These are phyloP conservation scores for Coreius guichenoti DNA, from an alignment of 2,797 vertebrate species.

Conservation along the genomic window DNA sequence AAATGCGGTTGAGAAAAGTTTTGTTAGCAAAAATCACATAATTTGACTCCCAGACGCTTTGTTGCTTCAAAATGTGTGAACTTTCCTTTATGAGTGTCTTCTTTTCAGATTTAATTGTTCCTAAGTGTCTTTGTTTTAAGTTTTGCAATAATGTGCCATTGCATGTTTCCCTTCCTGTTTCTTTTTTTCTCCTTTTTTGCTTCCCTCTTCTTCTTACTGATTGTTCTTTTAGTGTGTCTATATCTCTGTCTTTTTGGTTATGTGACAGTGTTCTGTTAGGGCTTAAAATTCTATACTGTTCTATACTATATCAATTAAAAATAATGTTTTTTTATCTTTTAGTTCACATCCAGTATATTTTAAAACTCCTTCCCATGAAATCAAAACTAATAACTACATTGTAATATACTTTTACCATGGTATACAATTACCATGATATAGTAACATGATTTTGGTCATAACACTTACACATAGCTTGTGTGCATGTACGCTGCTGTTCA, in stretches of 20 bases:
- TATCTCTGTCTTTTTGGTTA: constrained; percentile 4
- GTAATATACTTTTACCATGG: not conserved
- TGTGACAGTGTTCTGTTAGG: not conserved
- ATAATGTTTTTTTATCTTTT: not conserved
- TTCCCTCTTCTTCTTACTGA: not conserved
- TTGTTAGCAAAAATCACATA: not conserved
- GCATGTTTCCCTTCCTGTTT: not conserved
- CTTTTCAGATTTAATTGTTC: not conserved
- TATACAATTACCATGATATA: too few relatives aligned
- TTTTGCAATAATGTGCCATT: not conserved
- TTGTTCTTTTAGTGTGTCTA: not conserved
- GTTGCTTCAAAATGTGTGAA: not conserved
- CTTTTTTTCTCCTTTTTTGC: not conserved
- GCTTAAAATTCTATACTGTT: not conserved
- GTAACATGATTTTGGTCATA: not conserved
- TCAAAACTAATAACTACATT: not conserved
- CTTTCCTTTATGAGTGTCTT: not conserved
- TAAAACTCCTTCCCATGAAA: not conserved
- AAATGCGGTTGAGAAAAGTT: too few relatives aligned
- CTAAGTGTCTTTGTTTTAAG: not conserved
- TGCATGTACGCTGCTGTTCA: not conserved
- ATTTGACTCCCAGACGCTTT: not conserved
- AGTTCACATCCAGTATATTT: not conserved
- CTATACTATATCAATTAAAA: not conserved
- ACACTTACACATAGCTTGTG: not conserved